Conservation (phyloP, 2,888 invertebrate genomes). For the Mimumesa dahlbomi region DNA sequence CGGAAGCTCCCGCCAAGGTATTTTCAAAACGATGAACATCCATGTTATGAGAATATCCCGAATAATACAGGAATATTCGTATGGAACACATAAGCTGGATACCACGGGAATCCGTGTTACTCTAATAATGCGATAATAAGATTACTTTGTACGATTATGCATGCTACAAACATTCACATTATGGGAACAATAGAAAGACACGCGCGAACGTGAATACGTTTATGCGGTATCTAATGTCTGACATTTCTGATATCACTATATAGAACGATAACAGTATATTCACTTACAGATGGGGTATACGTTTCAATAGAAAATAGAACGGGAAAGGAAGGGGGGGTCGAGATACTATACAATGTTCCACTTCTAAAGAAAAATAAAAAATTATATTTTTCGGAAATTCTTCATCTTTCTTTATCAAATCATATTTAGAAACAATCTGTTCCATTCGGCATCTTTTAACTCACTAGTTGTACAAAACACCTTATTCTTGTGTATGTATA, state of each 20-base stretch:
- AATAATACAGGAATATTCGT: conserved; percentile 17
- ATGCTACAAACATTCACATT: neutral
- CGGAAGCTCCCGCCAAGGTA: conserved; percentile 27
- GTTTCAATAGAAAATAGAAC: too few species aligned
- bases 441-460: too few species aligned
- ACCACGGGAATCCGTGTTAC: conserved; percentile 11
- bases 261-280: too few species aligned
- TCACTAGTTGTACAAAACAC: too few species aligned
- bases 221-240: neutral
- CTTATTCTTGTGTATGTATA: too few species aligned
- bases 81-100: conserved; percentile 2
- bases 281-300: too few species aligned
- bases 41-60: conserved; percentile 8
- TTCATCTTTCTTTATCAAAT: too few species aligned
- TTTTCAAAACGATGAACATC: conserved; percentile 37
- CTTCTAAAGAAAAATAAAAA: too few species aligned
- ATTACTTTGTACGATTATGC: conserved; percentile 13
- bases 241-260: neutral
- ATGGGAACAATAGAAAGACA: neutral
- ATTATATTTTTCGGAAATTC: too few species aligned
- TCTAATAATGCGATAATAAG: conserved; percentile 38
- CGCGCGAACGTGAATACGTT: neutral
- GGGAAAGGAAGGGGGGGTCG: too few species aligned
- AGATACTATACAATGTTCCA: too few species aligned
- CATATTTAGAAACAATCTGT: too few species aligned